phyloP scores from a whole-genome alignment of 2,888 invertebrate genomes.

The Hemistola chrysoprasaria region DNA sequence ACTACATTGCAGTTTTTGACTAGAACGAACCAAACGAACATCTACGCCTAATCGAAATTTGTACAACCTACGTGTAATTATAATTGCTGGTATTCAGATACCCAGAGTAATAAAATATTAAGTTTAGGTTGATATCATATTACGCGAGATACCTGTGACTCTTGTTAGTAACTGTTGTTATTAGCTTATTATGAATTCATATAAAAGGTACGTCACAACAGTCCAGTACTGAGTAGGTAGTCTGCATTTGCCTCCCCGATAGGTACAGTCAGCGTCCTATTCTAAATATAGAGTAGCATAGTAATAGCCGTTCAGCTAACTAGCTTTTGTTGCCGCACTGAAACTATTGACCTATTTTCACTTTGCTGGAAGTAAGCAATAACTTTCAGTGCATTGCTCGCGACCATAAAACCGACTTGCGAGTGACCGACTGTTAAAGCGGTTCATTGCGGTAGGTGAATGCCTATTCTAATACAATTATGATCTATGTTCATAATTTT shows the following conservation, averaged over 20 bases:
- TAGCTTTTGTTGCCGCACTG: constrained; percentile 78
- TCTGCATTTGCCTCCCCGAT: no score
- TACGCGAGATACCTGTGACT: constrained; percentile 3
- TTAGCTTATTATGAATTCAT: no score
- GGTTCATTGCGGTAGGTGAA: constrained; percentile 34
- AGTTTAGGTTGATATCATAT: constrained; percentile 11
- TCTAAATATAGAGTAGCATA: constrained; percentile 65
- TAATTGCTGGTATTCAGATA: no score
- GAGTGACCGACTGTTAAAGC: constrained; percentile 53
- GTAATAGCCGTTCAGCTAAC: constrained; percentile 68
- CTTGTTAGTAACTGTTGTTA: no score
- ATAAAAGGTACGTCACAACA: no score
- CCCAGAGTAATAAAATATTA: neutral
- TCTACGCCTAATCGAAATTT: no score
- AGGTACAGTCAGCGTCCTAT: constrained; percentile 47
- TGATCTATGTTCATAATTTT: constrained; percentile 20
- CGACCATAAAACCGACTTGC: constrained; percentile 65
- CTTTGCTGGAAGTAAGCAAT: constrained; percentile 79
- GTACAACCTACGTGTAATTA: no score
- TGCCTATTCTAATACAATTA: constrained; percentile 9
- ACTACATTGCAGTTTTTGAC: no score
- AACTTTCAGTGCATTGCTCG: constrained; percentile 76
- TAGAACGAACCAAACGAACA: no score
- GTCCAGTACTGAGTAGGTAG: no score
- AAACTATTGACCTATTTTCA: constrained; percentile 82